These are phyloP conservation scores for Amaurobius ferox DNA, from an alignment of 2,888 invertebrate species.

Conservation along the genomic window DNA sequence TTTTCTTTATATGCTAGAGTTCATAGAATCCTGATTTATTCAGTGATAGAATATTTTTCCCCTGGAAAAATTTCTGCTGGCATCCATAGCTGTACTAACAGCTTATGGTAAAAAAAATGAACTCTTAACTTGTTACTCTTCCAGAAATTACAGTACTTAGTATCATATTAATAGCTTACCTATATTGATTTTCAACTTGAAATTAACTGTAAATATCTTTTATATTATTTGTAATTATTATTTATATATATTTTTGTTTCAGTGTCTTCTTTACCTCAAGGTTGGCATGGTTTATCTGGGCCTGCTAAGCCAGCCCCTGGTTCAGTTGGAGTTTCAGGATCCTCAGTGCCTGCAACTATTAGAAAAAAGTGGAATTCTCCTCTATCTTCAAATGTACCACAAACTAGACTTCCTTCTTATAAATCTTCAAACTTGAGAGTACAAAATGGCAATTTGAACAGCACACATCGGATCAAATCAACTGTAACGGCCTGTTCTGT, in stretches of 20 bases:
- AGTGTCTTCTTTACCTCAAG: slow-evolving; percentile 66
- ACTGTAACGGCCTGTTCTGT: slow-evolving; percentile 14
- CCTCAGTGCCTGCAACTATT: slow-evolving; percentile 46
- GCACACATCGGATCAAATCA: neutral
- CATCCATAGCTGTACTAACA: too few relatives aligned
- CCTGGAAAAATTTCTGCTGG: too few relatives aligned
- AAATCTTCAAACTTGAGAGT: slow-evolving; percentile 28
- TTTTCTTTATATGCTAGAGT: too few relatives aligned
- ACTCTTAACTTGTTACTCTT: too few relatives aligned
- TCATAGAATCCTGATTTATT: too few relatives aligned
- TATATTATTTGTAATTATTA: too few relatives aligned
- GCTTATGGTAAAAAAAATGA: too few relatives aligned
- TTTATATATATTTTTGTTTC: slow-evolving; percentile 20
- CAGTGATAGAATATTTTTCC: too few relatives aligned
- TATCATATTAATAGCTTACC: too few relatives aligned
- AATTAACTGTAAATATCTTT: too few relatives aligned
- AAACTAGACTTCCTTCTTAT: slow-evolving; percentile 58
- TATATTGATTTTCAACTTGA: too few relatives aligned
- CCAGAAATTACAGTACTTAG: too few relatives aligned
- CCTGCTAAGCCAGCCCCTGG: slow-evolving; percentile 19
- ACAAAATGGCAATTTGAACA: slow-evolving; percentile 27
- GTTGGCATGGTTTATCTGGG: slow-evolving; percentile 63
- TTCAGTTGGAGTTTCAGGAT: neutral
- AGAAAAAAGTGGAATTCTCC: slow-evolving; percentile 64
- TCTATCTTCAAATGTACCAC: slow-evolving; percentile 38